Conservation (phyloP, 1,140 invertebrate genomes). For the Drosophila dunni region DNA sequence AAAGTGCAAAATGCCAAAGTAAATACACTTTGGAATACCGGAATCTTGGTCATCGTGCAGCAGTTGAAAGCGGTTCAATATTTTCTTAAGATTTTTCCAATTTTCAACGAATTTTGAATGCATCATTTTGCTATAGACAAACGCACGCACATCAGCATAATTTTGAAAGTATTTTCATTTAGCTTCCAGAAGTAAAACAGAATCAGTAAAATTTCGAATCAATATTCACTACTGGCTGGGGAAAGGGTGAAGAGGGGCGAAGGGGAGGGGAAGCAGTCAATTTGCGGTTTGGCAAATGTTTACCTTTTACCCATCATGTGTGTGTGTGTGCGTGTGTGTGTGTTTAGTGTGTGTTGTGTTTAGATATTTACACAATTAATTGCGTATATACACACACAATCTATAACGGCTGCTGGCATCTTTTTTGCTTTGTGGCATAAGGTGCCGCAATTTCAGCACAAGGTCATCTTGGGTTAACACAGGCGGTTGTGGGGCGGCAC, state of each 20-base stretch:
- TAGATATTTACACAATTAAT: conserved; percentile 60
- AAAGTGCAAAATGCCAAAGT: conserved; percentile 51
- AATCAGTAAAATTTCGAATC: conserved; percentile 8
- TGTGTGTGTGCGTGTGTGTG: conserved; percentile 29
- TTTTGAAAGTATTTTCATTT: conserved; percentile 24
- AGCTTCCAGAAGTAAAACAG: conserved; percentile 1
- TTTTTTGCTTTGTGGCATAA: conserved; percentile 1
- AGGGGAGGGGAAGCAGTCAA: background rate
- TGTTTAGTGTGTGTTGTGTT: conserved; percentile 35
- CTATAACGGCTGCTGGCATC: conserved; percentile 8
- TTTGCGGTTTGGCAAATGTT: conserved; percentile 21
- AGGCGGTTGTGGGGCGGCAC: background rate
- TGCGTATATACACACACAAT: conserved; percentile 20
- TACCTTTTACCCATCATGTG: conserved; percentile 1
- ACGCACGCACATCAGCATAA: conserved; percentile 2
- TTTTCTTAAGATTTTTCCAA: conserved; percentile 2
- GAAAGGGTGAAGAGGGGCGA: background rate
- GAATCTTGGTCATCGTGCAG: conserved; percentile 14
- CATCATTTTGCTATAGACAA: conserved; percentile 45
- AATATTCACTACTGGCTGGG: background rate
- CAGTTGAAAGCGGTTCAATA: background rate
- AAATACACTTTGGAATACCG: conserved; percentile 28
- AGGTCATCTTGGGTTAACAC: conserved; percentile 28
- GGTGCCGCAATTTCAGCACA: conserved; percentile 45
- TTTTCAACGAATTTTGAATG: conserved; percentile 28